Conservation (phyloP, 2,888 invertebrate genomes). For the Labia minor region DNA sequence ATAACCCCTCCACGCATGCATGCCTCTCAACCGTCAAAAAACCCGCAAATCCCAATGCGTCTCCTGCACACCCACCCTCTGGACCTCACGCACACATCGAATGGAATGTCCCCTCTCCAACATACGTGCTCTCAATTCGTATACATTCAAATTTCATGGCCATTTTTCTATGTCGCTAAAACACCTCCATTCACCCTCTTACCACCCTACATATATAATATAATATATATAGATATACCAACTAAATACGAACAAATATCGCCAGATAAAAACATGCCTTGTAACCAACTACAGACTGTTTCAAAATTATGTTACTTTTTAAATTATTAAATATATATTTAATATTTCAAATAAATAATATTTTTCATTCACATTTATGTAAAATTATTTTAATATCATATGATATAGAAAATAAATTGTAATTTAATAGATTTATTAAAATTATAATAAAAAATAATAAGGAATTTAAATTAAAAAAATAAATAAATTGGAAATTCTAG, state of each 20-base stretch:
- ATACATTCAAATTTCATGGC: background rate
- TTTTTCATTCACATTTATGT: too few relatives aligned
- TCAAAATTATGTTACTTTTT: background rate
- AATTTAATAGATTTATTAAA: too few relatives aligned
- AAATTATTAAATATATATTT: background rate
- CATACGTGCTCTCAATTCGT: background rate
- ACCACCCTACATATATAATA: too few relatives aligned
- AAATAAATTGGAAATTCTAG: too few relatives aligned
- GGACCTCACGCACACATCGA: too few relatives aligned
- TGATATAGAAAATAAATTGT: too few relatives aligned
- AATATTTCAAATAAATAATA: too few relatives aligned
- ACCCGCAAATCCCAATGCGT: background rate
- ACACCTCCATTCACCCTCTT: background rate
- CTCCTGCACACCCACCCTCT: background rate
- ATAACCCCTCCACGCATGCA: background rate
- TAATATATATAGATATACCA: background rate
- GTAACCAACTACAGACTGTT: background rate
- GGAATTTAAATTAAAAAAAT: too few relatives aligned
- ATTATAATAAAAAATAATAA: too few relatives aligned
- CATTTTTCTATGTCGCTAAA: conserved; percentile 13
- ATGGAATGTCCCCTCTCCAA: background rate
- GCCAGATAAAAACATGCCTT: background rate
- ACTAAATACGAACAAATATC: background rate
- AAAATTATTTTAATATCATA: too few relatives aligned
- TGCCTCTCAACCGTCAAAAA: background rate